Base-by-base conservation (phyloP, 2,888 invertebrate species). In the Taphrorychus bicolor region DNA sequence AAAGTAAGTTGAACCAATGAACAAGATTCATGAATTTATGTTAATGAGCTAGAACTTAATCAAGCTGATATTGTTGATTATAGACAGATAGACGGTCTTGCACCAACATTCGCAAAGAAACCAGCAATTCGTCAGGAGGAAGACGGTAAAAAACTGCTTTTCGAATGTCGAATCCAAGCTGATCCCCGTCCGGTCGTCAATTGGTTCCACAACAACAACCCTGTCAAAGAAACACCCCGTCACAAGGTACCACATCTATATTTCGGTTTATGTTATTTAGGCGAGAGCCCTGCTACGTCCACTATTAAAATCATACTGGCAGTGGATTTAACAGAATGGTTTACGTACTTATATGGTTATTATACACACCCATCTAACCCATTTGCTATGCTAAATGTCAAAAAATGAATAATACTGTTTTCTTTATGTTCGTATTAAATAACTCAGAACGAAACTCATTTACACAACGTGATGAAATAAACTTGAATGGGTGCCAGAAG, bases 101-200 rank as follows among this genome's bases (percentile, higher is more conserved):
- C 97, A 84, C 97, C 97, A 80, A 97, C 97, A 81, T 98, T 98
- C 86, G 92, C 95, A 84, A 95, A 97, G 87, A 97, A 97, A 85
- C 97, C 97, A 72, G 91, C 95, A 77, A 98, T 98, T 84, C 89
- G 96, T 82, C 97, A 98, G 84, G 97, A 97, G 84, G 97, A 97
- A 83, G 95, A 96, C 84, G 96, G 96, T 77, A 95, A 95, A 85
- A 88, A 94, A 82, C 86, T 97, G 76, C 88, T 95, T 77, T 96
- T 96, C 85, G 96, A 96, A 86, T 96, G 96, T 85, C 90, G 94
- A 81, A 95, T 96, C 79, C 93, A 94, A 80, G 95, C 96, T 76
- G 95, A 96, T 84, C 96, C 96, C 66, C 89, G 91, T 78, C 96
- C 96, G 74, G 87, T 88, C 76, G 94, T 97, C 73, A 86, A 88